A percentile compares a stretch with the other conserved stretches of the same genome.
phyloP scores from a whole-genome alignment of 2,113 vertebrate genomes.

The Daboia siamensis region DNA sequence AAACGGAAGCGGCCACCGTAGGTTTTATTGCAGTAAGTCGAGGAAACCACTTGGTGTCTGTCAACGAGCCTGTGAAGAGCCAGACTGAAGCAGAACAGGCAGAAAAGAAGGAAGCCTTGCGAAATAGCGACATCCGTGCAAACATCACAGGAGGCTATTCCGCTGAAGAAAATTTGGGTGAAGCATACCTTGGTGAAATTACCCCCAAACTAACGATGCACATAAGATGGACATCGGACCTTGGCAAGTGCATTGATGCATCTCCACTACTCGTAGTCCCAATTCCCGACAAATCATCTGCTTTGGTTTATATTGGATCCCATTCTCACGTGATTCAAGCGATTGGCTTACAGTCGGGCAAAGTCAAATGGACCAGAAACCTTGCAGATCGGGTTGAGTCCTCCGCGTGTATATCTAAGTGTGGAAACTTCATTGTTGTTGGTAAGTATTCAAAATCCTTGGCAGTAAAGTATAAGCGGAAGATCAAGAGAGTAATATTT shows the following conservation, averaged over 20 bases:
- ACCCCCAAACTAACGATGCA: slow-evolving; percentile 55
- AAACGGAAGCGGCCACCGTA: neutral
- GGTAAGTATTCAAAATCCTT: slow-evolving; percentile 70
- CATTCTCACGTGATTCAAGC: slow-evolving; percentile 89
- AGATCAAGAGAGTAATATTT: neutral
- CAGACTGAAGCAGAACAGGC: neutral
- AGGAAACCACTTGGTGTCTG: slow-evolving; percentile 58
- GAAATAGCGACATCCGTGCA: neutral
- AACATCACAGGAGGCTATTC: neutral
- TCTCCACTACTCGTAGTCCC: slow-evolving; percentile 80
- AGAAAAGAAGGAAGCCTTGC: slow-evolving; percentile 12
- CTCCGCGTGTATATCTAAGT: slow-evolving; percentile 83
- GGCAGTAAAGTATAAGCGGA: neutral
- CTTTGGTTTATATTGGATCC: slow-evolving; percentile 83
- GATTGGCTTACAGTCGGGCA: slow-evolving; percentile 77
- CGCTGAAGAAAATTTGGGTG: slow-evolving; percentile 1
- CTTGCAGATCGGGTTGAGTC: slow-evolving; percentile 90
- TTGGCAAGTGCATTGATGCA: slow-evolving; percentile 90
- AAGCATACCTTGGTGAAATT: neutral
- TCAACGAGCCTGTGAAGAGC: slow-evolving; percentile 8
- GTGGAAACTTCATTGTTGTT: slow-evolving; percentile 82
- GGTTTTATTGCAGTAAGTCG: slow-evolving; percentile 64
- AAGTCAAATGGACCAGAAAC: slow-evolving; percentile 83
- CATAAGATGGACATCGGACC: slow-evolving; percentile 84
- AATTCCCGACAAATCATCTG: slow-evolving; percentile 2